Evolutionary conservation across 1,140 invertebrate species (phyloP), one percentile per base, ranked within the genome.

Genomic region (Nomia melanderi): DNA sequence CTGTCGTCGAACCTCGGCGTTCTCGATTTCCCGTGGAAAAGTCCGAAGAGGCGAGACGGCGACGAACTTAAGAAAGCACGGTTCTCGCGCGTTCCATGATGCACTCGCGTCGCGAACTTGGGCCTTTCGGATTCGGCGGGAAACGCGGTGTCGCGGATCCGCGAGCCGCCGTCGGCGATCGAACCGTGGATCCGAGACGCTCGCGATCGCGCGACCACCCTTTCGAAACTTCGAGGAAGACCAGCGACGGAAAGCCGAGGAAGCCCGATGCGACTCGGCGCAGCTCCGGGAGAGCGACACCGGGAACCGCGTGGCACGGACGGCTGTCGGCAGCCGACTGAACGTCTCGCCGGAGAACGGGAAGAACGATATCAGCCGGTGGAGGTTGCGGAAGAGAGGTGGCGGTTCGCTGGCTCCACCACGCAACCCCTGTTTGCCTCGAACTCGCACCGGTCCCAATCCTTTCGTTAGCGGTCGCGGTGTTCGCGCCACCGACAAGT

Each of bases 301-400:
- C 56, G 84, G 36, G 36, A 2, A 57, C 59, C 77, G 64, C 78
- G 65, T 78, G 63, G 82, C 82, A 80, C 84, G 80, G 76, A 86
- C 88, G 90, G 87, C 86, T 88, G 90, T 86, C 88, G 85, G 85
- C 86, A 82, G 88, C 87, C 89, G 89, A 91, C 90, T 91, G 90
- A 90, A 77, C 82, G 85, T 87, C 79, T 86, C 67, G 70, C 77
- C 62, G 66, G 71, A 76, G 83, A 83, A 83, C 64, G 39, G 81
- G 77, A 76, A 83, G 73, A 77, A 84, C 72, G 78, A 80, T 36
- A 70, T 64, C 27, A 69, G 80, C 62, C 57, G 67, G 69, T 67
- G 70, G 78, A 39, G 64, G 67, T 77, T 72, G 74, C 65, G 79
- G 81, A 78, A 74, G 73, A 73, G 78, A 82, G 69, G 72, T 78